Conservation (phyloP, 2,113 vertebrate species). For the Geococcyx californianus region DNA sequence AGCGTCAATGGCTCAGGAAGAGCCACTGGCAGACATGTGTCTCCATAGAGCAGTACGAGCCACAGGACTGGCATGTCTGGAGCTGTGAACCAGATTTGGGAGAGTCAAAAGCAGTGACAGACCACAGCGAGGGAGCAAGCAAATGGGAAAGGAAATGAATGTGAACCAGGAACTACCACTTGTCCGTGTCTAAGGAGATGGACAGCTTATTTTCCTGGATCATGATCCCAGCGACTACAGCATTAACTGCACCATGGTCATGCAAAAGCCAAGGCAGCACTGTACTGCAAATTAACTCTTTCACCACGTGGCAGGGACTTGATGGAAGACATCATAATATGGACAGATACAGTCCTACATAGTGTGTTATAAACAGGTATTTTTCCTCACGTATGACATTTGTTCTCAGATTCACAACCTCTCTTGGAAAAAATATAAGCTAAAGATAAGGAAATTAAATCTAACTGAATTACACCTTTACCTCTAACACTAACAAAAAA, state of each 20-base stretch:
- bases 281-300: background rate
- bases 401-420: background rate
- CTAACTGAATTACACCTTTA: background rate
- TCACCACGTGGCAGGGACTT: background rate
- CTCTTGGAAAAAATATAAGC: background rate
- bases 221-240: background rate
- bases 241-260: background rate
- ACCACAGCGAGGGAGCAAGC: fast-evolving
- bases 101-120: background rate
- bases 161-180: background rate
- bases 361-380: background rate
- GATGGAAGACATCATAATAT: background rate
- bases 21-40: background rate
- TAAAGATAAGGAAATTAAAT: background rate
- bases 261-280: background rate
- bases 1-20: background rate
- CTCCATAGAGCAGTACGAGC: background rate
- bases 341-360: background rate
- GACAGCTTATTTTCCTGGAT: background rate
- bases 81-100: background rate
- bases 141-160: background rate
- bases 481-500: background rate
- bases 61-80: background rate
- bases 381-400: background rate
- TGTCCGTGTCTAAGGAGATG: background rate